Evolutionary conservation across 2,888 invertebrate genomes (phyloP).

Genomic region (Athalia circularis): DNA sequence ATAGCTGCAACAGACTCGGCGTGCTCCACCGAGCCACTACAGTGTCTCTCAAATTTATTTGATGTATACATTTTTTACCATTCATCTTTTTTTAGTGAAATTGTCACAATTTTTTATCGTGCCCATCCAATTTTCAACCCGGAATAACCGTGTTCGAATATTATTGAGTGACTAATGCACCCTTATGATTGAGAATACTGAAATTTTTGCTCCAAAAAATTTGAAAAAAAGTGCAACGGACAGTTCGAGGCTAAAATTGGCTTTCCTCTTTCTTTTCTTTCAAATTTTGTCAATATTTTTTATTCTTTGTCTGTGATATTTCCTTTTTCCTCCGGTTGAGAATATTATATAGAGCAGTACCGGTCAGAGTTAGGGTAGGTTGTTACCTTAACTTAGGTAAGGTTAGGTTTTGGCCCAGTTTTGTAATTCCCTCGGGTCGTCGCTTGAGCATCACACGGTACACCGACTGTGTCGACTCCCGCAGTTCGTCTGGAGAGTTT

Average conservation of each 20-base stretch:
- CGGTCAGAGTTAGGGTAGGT: slow-evolving; percentile 16
- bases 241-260: no score
- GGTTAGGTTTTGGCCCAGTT: slow-evolving; percentile 37
- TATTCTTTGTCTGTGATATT: neutral
- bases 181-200: no score
- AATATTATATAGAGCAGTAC: no score
- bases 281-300: neutral
- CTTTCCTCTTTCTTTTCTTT: neutral
- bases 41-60: slow-evolving; percentile 19
- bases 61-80: neutral
- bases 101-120: neutral
- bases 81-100: neutral
- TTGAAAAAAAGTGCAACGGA: no score
- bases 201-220: no score
- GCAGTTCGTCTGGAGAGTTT: slow-evolving; percentile 28
- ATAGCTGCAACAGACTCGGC: slow-evolving; percentile 34
- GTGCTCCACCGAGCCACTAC: slow-evolving; percentile 39
- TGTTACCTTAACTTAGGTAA: neutral
- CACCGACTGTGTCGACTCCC: slow-evolving; percentile 7
- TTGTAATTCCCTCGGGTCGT: no score
- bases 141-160: no score
- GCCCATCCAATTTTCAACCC: no score
- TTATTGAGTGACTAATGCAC: no score
- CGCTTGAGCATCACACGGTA: no score
- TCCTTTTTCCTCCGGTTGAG: neutral